phyloP scores from a whole-genome alignment of 2,113 vertebrate species.

The Microcebus tavaratra region DNA sequence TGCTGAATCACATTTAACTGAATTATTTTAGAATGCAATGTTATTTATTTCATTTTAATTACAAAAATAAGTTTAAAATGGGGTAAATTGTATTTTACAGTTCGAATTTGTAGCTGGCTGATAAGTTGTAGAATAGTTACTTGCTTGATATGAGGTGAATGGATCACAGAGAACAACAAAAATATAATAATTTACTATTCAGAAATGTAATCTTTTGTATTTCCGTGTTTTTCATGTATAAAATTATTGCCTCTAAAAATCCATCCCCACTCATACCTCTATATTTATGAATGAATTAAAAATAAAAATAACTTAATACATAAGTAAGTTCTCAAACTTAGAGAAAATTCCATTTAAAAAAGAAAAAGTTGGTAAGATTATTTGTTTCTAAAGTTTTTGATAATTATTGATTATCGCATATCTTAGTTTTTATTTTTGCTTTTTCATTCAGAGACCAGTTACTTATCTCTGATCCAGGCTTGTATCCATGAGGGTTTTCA shows the following conservation, averaged over 20 bases:
- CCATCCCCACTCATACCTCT: background rate
- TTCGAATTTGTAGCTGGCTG: background rate
- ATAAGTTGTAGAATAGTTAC: background rate
- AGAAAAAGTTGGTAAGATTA: background rate
- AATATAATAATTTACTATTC: background rate
- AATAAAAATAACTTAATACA: background rate
- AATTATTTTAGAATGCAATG: background rate
- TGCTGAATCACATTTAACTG: background rate
- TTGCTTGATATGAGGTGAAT: background rate
- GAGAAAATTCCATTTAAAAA: background rate
- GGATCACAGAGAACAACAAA: background rate
- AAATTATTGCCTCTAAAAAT: background rate
- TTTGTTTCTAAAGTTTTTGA: fast-evolving
- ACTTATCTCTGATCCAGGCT: slow-evolving; percentile 77
- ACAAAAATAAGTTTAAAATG: background rate
- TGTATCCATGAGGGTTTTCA: slow-evolving; percentile 67
- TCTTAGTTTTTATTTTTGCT: slow-evolving; percentile 70
- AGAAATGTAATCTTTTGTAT: background rate
- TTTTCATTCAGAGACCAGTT: slow-evolving; percentile 60
- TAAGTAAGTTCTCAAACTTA: background rate
- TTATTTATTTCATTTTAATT: background rate
- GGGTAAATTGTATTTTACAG: background rate
- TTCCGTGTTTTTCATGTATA: background rate
- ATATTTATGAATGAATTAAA: background rate
- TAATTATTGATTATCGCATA: slow-evolving; percentile 59